These are phyloP conservation scores for Pyralis farinalis DNA, from an alignment of 2,888 invertebrate species.

Conservation along the genomic window DNA sequence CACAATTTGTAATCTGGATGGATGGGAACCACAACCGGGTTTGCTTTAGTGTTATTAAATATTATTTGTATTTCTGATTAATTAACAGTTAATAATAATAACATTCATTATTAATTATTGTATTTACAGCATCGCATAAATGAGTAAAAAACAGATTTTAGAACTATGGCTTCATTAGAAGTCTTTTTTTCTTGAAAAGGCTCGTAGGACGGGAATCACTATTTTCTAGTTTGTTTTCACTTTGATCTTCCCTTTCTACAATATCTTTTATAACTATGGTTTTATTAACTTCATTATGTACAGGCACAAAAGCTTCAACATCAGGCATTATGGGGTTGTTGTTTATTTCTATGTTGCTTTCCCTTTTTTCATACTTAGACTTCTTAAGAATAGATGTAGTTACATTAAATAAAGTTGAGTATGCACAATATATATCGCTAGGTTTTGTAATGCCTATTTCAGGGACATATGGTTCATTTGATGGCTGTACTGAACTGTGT, in stretches of 20 bases:
- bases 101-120: no score
- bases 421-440: conserved; percentile 63
- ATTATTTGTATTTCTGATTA: no score
- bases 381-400: conserved; percentile 64
- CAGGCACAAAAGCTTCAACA: conserved; percentile 13
- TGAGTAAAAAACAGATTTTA: no score
- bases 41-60: no score
- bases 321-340: conserved; percentile 13
- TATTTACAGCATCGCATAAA: no score
- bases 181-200: conserved; percentile 62
- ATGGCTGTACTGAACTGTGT: conserved; percentile 47
- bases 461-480: conserved; percentile 36
- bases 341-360: conserved; percentile 11
- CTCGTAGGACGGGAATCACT: conserved; percentile 50
- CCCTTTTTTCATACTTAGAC: conserved; percentile 37
- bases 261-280: conserved; percentile 58
- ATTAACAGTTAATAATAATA: no score
- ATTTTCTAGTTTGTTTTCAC: conserved; percentile 27
- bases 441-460: conserved; percentile 58
- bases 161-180: conserved; percentile 43
- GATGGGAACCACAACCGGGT: no score
- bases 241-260: conserved; percentile 38
- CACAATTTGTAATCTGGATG: no score
- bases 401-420: conserved; percentile 40
- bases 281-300: conserved; percentile 20